These are phyloP conservation scores for Meiosimyza decipiens DNA, from an alignment of 2,888 invertebrate genomes.

Conservation along the genomic window DNA sequence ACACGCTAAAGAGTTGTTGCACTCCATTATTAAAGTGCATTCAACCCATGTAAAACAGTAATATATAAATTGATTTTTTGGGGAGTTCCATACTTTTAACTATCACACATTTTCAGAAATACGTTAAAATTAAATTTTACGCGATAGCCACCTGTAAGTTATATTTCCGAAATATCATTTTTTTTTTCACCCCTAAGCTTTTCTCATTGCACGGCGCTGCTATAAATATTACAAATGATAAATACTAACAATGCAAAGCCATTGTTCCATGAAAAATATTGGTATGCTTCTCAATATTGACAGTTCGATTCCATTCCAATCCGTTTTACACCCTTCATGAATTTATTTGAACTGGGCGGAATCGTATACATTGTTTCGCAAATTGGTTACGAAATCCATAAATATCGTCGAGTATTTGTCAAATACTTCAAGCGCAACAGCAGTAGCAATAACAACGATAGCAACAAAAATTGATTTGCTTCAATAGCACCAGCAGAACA, in stretches of 20 bases:
- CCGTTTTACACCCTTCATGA: too few species aligned
- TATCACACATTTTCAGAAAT: too few species aligned
- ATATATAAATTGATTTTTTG: too few species aligned
- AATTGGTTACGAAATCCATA: constrained; percentile 22
- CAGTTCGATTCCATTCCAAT: not conserved
- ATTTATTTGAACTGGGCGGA: not conserved
- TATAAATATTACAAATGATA: not conserved
- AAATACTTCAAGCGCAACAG: not conserved
- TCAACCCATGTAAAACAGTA: too few species aligned
- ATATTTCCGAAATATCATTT: too few species aligned
- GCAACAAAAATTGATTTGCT: constrained; percentile 4
- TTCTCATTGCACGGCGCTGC: too few species aligned
- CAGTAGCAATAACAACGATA: not conserved
- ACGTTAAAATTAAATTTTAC: too few species aligned
- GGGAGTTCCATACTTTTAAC: too few species aligned
- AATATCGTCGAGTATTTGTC: constrained; percentile 14
- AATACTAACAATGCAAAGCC: not conserved
- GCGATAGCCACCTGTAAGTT: too few species aligned
- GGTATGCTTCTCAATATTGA: not conserved
- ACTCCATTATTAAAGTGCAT: too few species aligned
- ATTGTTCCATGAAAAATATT: constrained; percentile 2
- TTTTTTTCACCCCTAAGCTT: too few species aligned
- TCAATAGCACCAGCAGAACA: not conserved
- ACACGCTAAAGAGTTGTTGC: too few species aligned
- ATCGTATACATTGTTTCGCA: constrained; percentile 12